These are phyloP conservation scores for Xerus inauris DNA, from an alignment of 2,113 vertebrate genomes.

Conservation along the genomic window DNA sequence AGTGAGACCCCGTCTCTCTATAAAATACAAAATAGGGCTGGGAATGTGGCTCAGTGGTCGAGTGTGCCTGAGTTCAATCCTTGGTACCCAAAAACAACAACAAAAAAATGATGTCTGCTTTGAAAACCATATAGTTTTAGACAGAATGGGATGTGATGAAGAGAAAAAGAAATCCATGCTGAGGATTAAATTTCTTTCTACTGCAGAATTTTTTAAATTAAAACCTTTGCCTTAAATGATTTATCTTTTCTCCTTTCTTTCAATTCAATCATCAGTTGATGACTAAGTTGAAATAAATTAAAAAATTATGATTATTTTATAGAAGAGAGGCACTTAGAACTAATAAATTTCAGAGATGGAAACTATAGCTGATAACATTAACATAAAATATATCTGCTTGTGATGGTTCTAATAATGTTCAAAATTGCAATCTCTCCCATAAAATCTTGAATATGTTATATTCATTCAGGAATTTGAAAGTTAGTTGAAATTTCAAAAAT, in stretches of 20 bases:
- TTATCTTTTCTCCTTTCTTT: conserved; percentile 25
- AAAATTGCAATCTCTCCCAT: background rate
- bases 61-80: no score
- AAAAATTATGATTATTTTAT: background rate
- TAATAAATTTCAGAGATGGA: background rate
- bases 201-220: background rate
- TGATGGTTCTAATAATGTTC: background rate
- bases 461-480: background rate
- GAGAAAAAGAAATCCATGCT: background rate
- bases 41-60: no score
- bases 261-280: background rate
- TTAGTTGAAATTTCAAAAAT: background rate
- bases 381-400: background rate
- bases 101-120: background rate
- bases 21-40: no score
- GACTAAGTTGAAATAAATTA: no score
- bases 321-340: background rate
- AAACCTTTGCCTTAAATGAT: background rate
- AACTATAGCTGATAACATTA: background rate
- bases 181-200: background rate
- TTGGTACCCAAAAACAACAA: no score
- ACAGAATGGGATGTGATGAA: background rate
- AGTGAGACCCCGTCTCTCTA: no score
- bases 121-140: conserved; percentile 28
- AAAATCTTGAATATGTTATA: background rate